Base-by-base conservation (phyloP, 2,888 invertebrate genomes). In the Caradrina kadenii region DNA sequence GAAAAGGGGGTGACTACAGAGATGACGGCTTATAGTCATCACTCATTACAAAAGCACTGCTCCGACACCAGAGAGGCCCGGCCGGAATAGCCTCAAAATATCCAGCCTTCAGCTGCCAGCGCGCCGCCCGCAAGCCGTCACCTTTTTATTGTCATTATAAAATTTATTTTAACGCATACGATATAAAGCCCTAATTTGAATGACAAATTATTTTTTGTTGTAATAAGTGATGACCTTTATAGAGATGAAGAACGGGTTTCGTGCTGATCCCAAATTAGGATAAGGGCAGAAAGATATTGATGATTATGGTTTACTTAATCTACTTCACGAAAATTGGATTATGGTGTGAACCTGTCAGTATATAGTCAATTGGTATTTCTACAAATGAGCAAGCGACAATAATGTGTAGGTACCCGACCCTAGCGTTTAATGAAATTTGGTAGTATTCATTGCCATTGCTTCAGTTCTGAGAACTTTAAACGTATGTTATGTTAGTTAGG, bases 301-400 rank as follows among this genome's bases (percentile, higher is more conserved):
- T 49, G 19, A 49, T 49, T 3, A 6, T 45, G 17, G 45, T 45
- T 4, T 45, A 17, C 2, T 26, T 17, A 4, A 10, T 49, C 15
- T 35, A n/a, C 10, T 13, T 0, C 2, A 49, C 1, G 26, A 15
- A 26, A 31, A n/a, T 42, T 21, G 26, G 13, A 39, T 49, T 19
- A 49, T 17, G 13, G n/a, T 31, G 5, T 45, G 45, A 54, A 53
- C 59, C 26, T 49, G 54, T 63, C 13, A 13, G 39, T 13, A 17
- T 39, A n/a, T 19, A 73, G 52, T 60, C 67, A 64, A 73, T 58
- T 63, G 50, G 26, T 49, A 53, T 39, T 45, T 49, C 19, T 54
- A 35, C 31, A 48, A 69, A 66, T 39, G 50, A 56, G 22, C 22
- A 52, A 73, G 56, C 48, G 68, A 54, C 68, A 65, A 21, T 64